Evolutionary conservation across 2,888 invertebrate species (phyloP).

Genomic region (Augiades crinisus): DNA sequence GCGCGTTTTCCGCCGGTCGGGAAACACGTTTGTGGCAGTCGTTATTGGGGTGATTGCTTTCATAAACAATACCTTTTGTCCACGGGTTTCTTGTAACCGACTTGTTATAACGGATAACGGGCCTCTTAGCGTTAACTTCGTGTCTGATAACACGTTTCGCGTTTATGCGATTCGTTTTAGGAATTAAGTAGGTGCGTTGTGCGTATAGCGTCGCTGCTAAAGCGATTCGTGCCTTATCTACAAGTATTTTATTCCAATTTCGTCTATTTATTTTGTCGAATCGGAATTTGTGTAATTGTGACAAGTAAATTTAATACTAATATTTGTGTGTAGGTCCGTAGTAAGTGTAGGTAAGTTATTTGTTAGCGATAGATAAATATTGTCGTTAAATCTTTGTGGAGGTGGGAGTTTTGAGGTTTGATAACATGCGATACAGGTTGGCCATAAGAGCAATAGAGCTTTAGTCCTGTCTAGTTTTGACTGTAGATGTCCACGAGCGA

Average conservation of each 20-base stretch:
- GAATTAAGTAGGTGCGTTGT: constrained; percentile 33
- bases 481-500: no score
- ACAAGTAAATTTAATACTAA: no score
- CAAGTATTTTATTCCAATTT: constrained; percentile 9
- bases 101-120: constrained; percentile 68
- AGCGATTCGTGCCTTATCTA: constrained; percentile 45
- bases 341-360: no score
- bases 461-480: no score
- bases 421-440: no score
- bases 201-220: constrained; percentile 28
- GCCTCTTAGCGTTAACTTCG: constrained; percentile 43
- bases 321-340: no score
- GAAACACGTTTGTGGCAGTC: constrained; percentile 75
- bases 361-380: no score
- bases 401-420: no score
- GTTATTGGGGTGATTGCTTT: constrained; percentile 80
- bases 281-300: constrained; percentile 2
- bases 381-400: no score
- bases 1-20: constrained; percentile 69
- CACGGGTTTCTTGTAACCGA: constrained; percentile 61
- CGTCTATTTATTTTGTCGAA: constrained; percentile 1
- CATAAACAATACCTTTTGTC: constrained; percentile 80
- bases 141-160: constrained; percentile 54
- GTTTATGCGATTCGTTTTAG: constrained; percentile 47
- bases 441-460: no score